phyloP scores from a whole-genome alignment of 1,140 invertebrate species.

The Plectrocnemia conspersa region DNA sequence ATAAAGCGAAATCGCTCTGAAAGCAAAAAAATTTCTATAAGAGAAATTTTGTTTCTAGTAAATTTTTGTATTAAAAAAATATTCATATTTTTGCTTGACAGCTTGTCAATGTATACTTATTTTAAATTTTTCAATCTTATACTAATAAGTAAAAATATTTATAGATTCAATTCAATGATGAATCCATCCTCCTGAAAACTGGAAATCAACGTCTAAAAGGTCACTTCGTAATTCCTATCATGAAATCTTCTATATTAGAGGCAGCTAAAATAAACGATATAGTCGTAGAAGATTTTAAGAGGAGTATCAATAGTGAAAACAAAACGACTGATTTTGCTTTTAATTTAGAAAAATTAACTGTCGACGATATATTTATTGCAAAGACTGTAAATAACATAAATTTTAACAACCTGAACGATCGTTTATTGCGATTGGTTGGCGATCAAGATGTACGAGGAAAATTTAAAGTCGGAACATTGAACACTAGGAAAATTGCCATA shows the following conservation, averaged over 20 bases:
- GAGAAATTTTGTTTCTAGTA: too few species aligned
- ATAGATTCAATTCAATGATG: constrained; percentile 26
- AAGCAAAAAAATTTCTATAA: too few species aligned
- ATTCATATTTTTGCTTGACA: not conserved
- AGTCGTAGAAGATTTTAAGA: constrained; percentile 14
- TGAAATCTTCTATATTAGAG: constrained; percentile 23
- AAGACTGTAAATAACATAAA: constrained; percentile 40
- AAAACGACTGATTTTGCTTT: constrained; percentile 15
- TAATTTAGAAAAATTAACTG: constrained; percentile 14
- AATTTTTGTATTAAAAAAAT: not conserved
- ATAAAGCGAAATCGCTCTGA: too few species aligned
- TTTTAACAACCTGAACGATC: constrained; percentile 32
- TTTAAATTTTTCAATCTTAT: constrained; percentile 7
- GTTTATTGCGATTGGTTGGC: constrained; percentile 18
- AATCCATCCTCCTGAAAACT: constrained; percentile 21
- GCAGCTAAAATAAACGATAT: constrained; percentile 27
- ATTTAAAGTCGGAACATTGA: constrained; percentile 8
- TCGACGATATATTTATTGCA: constrained; percentile 26
- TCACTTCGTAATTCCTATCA: constrained; percentile 21
- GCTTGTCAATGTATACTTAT: not conserved
- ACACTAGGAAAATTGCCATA: constrained; percentile 32
- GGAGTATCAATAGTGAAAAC: constrained; percentile 28
- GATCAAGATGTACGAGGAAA: constrained; percentile 21
- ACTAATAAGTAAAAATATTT: not conserved
- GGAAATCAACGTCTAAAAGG: constrained; percentile 27